Percentiles rank a stretch among this genome's conserved stretches.
These are phyloP conservation scores for Benthochromis sp. DNA, from an alignment of 2,113 vertebrate genomes.

Conservation along the genomic window DNA sequence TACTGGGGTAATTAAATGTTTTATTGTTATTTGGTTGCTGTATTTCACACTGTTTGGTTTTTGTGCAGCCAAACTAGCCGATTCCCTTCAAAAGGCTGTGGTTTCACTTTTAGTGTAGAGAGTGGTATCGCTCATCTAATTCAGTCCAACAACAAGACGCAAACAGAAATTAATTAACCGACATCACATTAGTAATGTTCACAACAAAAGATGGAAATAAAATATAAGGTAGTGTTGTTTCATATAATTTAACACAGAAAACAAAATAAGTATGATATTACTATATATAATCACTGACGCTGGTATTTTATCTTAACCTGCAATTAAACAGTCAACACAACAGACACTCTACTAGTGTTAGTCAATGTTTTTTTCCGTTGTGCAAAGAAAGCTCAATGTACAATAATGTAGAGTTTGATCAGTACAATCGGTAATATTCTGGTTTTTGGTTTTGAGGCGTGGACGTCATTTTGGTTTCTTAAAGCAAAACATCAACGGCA, in stretches of 20 bases:
- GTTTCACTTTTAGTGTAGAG: not conserved
- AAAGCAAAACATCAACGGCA: not conserved
- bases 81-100: not conserved
- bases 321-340: not conserved
- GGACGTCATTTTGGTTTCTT: not conserved
- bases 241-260: conserved; percentile 19
- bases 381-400: conserved; percentile 17
- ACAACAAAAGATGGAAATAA: not conserved
- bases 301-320: conserved; percentile 4
- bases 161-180: not conserved
- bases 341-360: not conserved
- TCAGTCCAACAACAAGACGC: not conserved
- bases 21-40: not conserved
- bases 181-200: not conserved
- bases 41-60: not conserved
- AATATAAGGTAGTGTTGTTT: conserved; percentile 4
- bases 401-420: not conserved
- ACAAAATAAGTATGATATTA: not conserved
- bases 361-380: not conserved
- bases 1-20: not conserved
- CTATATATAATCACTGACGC: not conserved
- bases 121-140: not conserved
- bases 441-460: not conserved
- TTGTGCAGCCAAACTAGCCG: not conserved
- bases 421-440: not conserved